phyloP scores from a whole-genome alignment of 2,888 invertebrate genomes.

The Limnephilus marmoratus region DNA sequence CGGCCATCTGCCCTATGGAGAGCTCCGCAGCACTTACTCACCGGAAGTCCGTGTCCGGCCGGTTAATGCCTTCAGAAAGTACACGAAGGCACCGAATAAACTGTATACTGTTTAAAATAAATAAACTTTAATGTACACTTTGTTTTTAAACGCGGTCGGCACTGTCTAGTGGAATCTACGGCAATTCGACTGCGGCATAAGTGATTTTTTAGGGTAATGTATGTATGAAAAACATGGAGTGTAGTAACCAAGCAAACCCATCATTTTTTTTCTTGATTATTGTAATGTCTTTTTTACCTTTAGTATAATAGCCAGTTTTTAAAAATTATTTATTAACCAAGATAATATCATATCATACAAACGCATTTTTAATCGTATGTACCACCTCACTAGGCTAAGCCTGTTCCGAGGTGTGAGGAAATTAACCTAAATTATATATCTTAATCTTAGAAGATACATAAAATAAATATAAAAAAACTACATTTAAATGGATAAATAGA shows the following conservation, averaged over 20 bases:
- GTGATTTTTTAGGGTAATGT: background rate
- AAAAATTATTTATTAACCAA: no score
- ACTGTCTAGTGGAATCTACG: background rate
- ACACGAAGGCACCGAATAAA: background rate
- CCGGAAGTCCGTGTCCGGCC: conserved; percentile 29
- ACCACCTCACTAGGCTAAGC: no score
- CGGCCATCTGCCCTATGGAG: conserved; percentile 2
- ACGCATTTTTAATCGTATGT: no score
- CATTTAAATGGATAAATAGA: no score
- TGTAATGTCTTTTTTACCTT: no score
- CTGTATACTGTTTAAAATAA: conserved; percentile 18
- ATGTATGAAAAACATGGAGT: background rate
- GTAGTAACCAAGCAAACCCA: background rate
- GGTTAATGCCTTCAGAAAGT: conserved; percentile 3
- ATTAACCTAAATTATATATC: no score
- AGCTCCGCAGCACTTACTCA: conserved; percentile 19
- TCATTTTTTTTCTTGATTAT: background rate
- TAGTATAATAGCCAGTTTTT: no score
- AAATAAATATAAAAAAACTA: no score
- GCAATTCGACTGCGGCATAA: background rate
- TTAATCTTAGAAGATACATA: no score
- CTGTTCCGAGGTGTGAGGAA: no score
- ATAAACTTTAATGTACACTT: background rate
- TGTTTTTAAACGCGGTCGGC: background rate
- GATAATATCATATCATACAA: no score